Base-by-base conservation (phyloP, 2,888 invertebrate species). In the Branchellion lobata region DNA sequence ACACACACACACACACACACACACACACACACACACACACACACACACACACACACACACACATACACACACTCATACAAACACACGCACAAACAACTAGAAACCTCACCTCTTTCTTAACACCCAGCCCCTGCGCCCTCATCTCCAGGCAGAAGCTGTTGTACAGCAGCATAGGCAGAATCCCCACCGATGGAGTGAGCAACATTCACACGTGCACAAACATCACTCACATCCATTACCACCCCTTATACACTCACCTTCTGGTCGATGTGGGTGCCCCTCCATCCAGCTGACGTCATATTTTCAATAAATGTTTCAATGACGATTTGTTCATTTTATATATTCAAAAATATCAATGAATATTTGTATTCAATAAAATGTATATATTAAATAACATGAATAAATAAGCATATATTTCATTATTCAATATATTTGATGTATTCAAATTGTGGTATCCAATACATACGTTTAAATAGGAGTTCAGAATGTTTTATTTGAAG, bases 91-190 rank as follows among this genome's bases (percentile, higher is more conserved):
- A 72, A 73, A 61, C 29, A 29, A 57, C n/a, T n/a, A n/a, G n/a
- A n/a, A n/a, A n/a, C n/a, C n/a, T n/a, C n/a, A n/a, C n/a, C n/a
- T n/a, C n/a, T n/a, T n/a, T n/a, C n/a, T n/a, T n/a, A n/a, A n/a
- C n/a, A n/a, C n/a, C n/a, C n/a, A n/a, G n/a, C n/a, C n/a, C n/a
- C n/a, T n/a, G n/a, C n/a, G n/a, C n/a, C n/a, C n/a, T n/a, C n/a
- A n/a, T n/a, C n/a, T n/a, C 79, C 89, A 95, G 95, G 85, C 94
- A 93, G 85, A 93, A 95, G 86, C 91, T 93, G 83, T 89, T 96
- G 77, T 92, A 92, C 81, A 92, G 92, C 83, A 95, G 95, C 24
- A 92, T 92, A 83, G 92, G 92, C 86, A 91, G 93, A 84, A 94
- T 92, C 88, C 91, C 92, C 83, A 92, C 92, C 82, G 96, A 96